phyloP scores from a whole-genome alignment of 2,113 vertebrate species.

The Pagrus major region DNA sequence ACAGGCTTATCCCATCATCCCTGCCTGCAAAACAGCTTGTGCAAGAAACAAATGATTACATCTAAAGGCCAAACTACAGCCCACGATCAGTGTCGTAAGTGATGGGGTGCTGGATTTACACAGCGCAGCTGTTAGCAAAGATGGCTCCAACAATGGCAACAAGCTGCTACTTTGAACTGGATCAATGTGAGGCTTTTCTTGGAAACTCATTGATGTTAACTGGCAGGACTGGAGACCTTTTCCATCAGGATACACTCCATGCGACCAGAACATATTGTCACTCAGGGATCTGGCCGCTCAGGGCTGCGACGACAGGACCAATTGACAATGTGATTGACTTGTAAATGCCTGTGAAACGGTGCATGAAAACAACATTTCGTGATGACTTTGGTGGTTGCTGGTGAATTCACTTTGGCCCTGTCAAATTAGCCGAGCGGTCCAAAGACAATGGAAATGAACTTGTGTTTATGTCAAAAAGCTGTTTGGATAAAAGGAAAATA shows the following conservation, averaged over 20 bases:
- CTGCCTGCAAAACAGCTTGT: slow-evolving; percentile 33
- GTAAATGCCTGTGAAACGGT: slow-evolving; percentile 49
- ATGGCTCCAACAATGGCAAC: slow-evolving; percentile 47
- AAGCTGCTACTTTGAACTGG: slow-evolving; percentile 38
- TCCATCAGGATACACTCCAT: slow-evolving; percentile 34
- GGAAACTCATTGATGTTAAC: slow-evolving; percentile 51
- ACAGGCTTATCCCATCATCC: slow-evolving; percentile 56
- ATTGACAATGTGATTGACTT: slow-evolving; percentile 37
- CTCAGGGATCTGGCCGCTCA: slow-evolving; percentile 58
- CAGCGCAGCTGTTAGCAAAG: slow-evolving; percentile 73
- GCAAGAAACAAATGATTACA: slow-evolving; percentile 66
- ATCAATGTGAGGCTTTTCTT: slow-evolving; percentile 50
- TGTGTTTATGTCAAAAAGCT: slow-evolving; percentile 31
- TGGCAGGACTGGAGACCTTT: slow-evolving; percentile 47
- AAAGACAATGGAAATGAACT: slow-evolving; percentile 52
- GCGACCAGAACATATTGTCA: slow-evolving; percentile 49
- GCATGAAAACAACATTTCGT: slow-evolving; percentile 54
- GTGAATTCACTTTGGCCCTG: slow-evolving; percentile 55
- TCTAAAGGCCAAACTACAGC: slow-evolving; percentile 49
- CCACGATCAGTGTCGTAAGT: slow-evolving; percentile 35
- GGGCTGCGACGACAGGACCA: slow-evolving; percentile 17
- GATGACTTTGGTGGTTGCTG: slow-evolving; percentile 45
- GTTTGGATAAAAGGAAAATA: slow-evolving; percentile 60
- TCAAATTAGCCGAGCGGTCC: slow-evolving; percentile 38
- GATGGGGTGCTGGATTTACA: slow-evolving; percentile 68